Conservation (phyloP, 1,140 invertebrate genomes). For the Myzus persicae region DNA sequence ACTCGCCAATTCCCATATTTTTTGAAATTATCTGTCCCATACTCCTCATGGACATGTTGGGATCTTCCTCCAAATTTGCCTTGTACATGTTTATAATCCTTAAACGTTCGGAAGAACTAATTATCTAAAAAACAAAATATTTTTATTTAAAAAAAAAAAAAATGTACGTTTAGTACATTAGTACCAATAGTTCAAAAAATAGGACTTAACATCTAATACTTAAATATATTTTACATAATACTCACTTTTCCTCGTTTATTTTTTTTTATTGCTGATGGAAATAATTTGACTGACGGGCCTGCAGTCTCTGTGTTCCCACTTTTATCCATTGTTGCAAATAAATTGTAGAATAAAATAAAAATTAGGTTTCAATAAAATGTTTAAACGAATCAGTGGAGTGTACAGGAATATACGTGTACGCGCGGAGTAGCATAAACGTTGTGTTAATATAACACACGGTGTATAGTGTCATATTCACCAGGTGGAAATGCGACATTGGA, state of each 20-base stretch:
- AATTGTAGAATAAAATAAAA: too few relatives aligned
- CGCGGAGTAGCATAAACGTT: too few relatives aligned
- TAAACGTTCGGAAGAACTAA: background rate
- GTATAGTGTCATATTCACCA: background rate
- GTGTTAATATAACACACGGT: too few relatives aligned
- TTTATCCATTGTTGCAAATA: too few relatives aligned
- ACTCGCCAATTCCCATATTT: background rate
- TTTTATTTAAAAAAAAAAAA: background rate
- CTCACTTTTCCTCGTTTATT: conserved; percentile 2
- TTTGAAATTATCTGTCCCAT: background rate
- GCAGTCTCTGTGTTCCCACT: background rate
- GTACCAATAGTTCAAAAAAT: background rate
- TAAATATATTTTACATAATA: too few relatives aligned
- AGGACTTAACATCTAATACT: too few relatives aligned
- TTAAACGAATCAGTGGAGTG: too few relatives aligned
- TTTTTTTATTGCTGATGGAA: background rate
- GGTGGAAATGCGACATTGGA: background rate
- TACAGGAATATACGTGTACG: too few relatives aligned
- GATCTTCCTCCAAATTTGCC: background rate
- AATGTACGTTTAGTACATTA: background rate
- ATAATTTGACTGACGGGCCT: background rate
- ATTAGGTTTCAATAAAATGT: too few relatives aligned
- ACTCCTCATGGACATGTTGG: background rate
- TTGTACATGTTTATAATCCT: background rate
- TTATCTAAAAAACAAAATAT: background rate